Conservation (phyloP, 2,797 vertebrate species). For the Phrynocephalus vlangalii region DNA sequence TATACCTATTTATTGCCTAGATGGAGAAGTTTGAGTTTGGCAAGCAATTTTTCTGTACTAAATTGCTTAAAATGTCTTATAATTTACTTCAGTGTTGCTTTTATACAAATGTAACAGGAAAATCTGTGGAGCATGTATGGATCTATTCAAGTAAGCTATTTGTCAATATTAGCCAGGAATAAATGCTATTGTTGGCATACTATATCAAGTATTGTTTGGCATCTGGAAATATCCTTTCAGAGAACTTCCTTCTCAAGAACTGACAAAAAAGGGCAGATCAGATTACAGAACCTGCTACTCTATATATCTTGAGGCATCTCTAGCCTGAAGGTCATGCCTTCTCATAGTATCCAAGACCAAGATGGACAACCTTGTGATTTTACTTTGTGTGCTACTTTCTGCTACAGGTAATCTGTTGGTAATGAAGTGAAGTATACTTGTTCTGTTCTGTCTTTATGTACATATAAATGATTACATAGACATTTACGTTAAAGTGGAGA, state of each 20-base stretch:
- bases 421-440: neutral
- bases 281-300: slow-evolving; percentile 12
- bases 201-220: slow-evolving; percentile 19
- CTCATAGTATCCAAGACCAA: neutral
- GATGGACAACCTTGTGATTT: slow-evolving; percentile 28
- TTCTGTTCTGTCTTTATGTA: neutral
- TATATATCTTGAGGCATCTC: slow-evolving; percentile 28
- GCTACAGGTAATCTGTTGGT: slow-evolving; percentile 22
- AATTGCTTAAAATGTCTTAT: neutral
- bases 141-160: neutral
- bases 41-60: neutral
- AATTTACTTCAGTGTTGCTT: neutral
- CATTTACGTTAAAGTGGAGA: no score
- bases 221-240: slow-evolving; percentile 9
- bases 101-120: neutral
- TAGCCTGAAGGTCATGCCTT: neutral
- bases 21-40: neutral
- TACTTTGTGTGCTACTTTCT: slow-evolving; percentile 25
- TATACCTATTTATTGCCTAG: neutral
- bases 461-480: no score
- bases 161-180: neutral
- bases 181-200: slow-evolving; percentile 21
- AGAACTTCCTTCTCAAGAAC: slow-evolving; percentile 8
- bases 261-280: slow-evolving; percentile 26
- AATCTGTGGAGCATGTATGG: neutral